Evolutionary conservation across 2,113 vertebrate species (phyloP), one percentile per base, ranked within the genome.

Genomic region (Erythrolamprus reginae): DNA sequence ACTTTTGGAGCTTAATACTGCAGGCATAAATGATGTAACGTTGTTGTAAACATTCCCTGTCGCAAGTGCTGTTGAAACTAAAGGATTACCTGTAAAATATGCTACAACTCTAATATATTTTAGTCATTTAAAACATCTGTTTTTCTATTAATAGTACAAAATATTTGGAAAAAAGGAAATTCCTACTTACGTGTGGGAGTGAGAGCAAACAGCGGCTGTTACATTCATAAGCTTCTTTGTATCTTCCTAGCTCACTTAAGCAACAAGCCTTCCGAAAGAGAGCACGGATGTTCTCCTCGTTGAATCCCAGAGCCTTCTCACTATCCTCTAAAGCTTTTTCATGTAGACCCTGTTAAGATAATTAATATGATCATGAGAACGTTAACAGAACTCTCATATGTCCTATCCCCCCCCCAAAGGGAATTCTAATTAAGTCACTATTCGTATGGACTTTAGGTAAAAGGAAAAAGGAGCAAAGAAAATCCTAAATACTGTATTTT

Each of bases 151-250:
- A 82, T 56, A 83, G 19, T 47, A n/a, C 21, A n/a, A 42, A 45
- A 61, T 15, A 52, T 70, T 9, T 86, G 9, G 5, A 52, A 28
- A 52, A 70, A 23, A 87, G 2, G n/a, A 6, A 1, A 10, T 53
- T 51, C 83, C 84, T 70, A 96, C 98, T 97, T 96, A 99, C 99
- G 93, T 98, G 97, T 6, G 98, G 98, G 53, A 97, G 96, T 21
- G 97, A 96, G 3, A 98, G 97, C 93, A 99, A 96, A 92, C 98
- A 99, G 55, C 97, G 95, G 38, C 98, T 98, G 92, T 97, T 98
- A 97, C 98, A 99, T 87, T 98, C 97, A 13, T 99, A 99, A 0
- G 99, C 99, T 94, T 99, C 98, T 92, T 97, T 98, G 95, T 98
- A 97, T 85, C 95, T 97, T 5, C 98, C 98, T 6, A 99, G 97